Base-by-base conservation (phyloP, 2,797 vertebrate genomes). In the Gadopsis bispinosus region DNA sequence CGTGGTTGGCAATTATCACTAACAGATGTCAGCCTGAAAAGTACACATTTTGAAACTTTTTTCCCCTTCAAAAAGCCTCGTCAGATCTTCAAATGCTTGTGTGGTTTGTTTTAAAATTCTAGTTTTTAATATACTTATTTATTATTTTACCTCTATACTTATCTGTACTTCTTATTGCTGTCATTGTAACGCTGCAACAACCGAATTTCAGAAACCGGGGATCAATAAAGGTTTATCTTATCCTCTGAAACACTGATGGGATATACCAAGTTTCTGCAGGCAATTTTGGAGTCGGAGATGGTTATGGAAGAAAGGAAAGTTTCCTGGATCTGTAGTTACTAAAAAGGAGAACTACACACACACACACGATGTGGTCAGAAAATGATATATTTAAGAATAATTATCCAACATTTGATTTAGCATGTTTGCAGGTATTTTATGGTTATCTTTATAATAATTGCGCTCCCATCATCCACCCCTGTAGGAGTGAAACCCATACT, bases 1-100 rank as follows among this genome's bases (percentile, higher is more conserved):
- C 53, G 58, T 14, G 61, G 31, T 3, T 13, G 33, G 43, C 61
- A 41, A 78, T 78, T 29, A 72, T 48, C 54, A 58, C 41, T 8
- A 65, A 54, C 86, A 83, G 75, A 80, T 79, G 75, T 55, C 73
- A 63, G 33, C 12, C 11, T 29, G 41, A 29, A 73, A 50, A 69
- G 48, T 53, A n/a, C 17, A 43, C n/a, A 37, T 1, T 0, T 20
- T 10, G 10, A 37, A 55, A 47, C 13, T 26, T 58, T 43, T 26
- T 19, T 20, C 37, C 33, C 31, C 22, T 41, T 4, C 0, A 29
- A 22, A 29, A 11, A 10, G 31, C 20, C 2, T 20, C 2, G 17
- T 31, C 37, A 37, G 33, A 35, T 33, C 33, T 35, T 35, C 37
- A 39, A 39, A 39, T 10, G 9, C 37, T 37, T 10, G 6, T 35